A percentile compares a stretch with the other conserved stretches of the same genome.
These are phyloP conservation scores for Paraplagusia blochii DNA, from an alignment of 2,113 vertebrate species.

Conservation along the genomic window DNA sequence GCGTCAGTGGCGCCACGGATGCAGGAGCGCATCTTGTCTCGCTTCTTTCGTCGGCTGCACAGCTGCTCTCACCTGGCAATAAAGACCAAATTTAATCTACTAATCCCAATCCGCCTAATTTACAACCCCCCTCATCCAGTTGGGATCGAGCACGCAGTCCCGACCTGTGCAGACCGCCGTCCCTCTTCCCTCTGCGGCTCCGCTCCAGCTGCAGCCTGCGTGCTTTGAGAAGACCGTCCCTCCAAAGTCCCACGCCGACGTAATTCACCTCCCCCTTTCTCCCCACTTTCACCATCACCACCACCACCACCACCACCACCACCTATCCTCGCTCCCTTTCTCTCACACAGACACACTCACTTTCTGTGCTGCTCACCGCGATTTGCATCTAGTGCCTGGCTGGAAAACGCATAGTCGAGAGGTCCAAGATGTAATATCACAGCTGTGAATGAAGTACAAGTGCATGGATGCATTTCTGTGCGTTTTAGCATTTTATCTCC, in stretches of 20 bases:
- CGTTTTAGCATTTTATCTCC: neutral
- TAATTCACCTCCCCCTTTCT: conserved; percentile 50
- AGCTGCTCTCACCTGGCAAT: conserved; percentile 16
- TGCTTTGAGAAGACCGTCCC: conserved; percentile 54
- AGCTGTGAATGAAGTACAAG: neutral
- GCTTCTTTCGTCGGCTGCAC: conserved; percentile 36
- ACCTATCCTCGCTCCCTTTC: neutral
- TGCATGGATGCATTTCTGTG: neutral
- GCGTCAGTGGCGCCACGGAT: conserved; percentile 53
- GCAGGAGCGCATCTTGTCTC: conserved; percentile 51
- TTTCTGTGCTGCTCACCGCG: conserved; percentile 54
- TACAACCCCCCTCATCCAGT: conserved; percentile 27
- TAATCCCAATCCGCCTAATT: conserved; percentile 15
- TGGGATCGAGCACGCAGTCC: conserved; percentile 16
- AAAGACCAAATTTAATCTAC: conserved; percentile 21
- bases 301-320: neutral
- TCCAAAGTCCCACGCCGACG: conserved; percentile 64
- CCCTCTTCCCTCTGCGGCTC: conserved; percentile 52
- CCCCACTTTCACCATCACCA: no score
- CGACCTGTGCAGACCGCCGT: conserved; percentile 22
- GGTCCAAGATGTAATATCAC: conserved; percentile 59
- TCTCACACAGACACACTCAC: neutral
- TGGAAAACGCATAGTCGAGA: conserved; percentile 33
- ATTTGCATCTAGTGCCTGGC: conserved; percentile 80
- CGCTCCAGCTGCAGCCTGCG: conserved; percentile 63